Evolutionary conservation across 2,797 vertebrate genomes (phyloP), one percentile per base, ranked within the genome.

Genomic region (Darevskia nairensis): DNA sequence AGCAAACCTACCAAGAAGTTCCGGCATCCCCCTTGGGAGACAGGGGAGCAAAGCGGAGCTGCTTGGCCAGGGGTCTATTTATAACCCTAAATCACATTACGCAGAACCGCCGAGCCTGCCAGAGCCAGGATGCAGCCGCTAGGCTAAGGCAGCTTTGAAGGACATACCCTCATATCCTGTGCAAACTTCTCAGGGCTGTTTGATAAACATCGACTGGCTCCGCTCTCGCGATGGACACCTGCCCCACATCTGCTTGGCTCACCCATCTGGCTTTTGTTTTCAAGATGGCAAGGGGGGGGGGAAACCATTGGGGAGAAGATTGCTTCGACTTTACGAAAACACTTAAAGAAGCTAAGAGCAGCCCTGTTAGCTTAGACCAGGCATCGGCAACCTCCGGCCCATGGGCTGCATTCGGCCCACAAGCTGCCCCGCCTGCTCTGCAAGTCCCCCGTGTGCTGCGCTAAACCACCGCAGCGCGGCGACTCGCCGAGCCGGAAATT

Each of bases 61-160:
- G 64, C 5, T 81, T 41, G 27, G n/a, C 8, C 2, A 8, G 10
- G 50, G 72, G 72, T 59, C 35, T 90, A 88, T 88, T 90, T 85
- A 90, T 88, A 88, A 41, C 61, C n/a, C 6, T 3, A 80, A 81
- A 66, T 77, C 71, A 81, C 77, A 85, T 88, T 85, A 78, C 29
- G 21, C 1, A 39, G 76, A 44, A 15, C 32, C 8, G 27, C 64
- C 35, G 1, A 5, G 35, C 35, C 35, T 35, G 19, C 39, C 50
- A 32, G 25, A 66, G 41, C 11, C 55, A 85, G 72, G 89, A 90
- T 78, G 86, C 78, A 82, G 71, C 69, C 11, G 77, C 71, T 64
- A 9, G 6, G 69, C 27, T 9, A 39, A 80, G 29, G n/a, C 55
- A 50, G 76, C 64, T 76, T 61, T 85, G 89, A 81, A 81, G 81